Evolutionary conservation across 2,888 invertebrate genomes (phyloP), one percentile per base, ranked within the genome.

Genomic region (Acanthococcus lagerstroemiae): DNA sequence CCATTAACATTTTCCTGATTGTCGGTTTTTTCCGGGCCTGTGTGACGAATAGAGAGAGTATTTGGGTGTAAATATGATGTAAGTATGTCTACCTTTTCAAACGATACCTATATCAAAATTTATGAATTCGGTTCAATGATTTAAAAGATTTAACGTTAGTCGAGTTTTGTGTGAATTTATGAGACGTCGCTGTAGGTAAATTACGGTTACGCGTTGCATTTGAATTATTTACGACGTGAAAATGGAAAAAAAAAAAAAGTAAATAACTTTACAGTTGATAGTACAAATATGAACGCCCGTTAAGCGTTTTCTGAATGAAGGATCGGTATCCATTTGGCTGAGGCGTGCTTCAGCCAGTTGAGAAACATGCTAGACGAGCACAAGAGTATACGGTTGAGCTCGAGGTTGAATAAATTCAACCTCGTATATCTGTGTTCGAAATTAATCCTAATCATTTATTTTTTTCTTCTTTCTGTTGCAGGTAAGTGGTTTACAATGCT

Each of bases 111-210:
- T 37, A 48, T 61, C 61, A 61, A 61, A 61, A 61, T 61, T 61
- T 61, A 61, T 61, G 61, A 61, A 50, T 61, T 61, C 48, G 50
- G 27, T 26, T 48, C 50, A 30, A 61, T 61, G 61, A 61, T 61
- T 61, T 61, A 61, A 50, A 48, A 61, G 50, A 61, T 61, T 50
- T 61, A 30, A 46, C 26, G 19, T 27, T 21, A 61, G 61, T 50
- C 50, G 61, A 61, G 61, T 61, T 61, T 61, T 30, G 61, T 61
- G 50, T 61, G 50, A 61, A 61, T 61, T 61, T 61, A 61, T 61
- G 61, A 48, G 61, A 61, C 61, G 50, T 24, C 50, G 61, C 61
- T 61, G 61, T 61, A 61, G 61, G 61, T 61, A 61, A 61, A 61
- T 61, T 61, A 61, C 50, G 26, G 19, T 61, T 50, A 50, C 26